Evolutionary conservation across 2,113 vertebrate genomes (phyloP).

Genomic region (Formicarius rufipectus): DNA sequence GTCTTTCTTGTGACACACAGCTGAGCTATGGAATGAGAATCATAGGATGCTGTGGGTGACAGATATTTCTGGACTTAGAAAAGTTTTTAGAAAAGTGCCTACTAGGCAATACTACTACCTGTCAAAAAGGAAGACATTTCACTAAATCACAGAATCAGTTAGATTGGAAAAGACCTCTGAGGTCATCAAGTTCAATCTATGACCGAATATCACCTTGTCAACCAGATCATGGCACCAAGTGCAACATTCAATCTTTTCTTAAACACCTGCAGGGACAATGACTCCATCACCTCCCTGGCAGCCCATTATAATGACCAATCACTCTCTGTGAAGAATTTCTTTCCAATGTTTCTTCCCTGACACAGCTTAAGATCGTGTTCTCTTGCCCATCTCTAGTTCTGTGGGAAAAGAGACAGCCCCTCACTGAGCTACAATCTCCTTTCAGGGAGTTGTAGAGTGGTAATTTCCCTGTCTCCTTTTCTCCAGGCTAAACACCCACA

Average conservation of each 20-base stretch:
- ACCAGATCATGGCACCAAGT: background rate
- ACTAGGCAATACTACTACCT: background rate
- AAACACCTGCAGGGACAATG: background rate
- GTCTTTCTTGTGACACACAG: background rate
- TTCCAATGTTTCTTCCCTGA: background rate
- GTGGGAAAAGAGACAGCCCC: background rate
- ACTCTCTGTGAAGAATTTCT: background rate
- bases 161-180: background rate
- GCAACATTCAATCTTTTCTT: background rate
- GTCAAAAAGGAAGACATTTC: background rate
- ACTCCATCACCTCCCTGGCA: background rate
- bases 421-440: no score
- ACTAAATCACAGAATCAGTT: background rate
- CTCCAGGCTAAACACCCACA: no score
- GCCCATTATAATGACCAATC: background rate
- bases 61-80: background rate
- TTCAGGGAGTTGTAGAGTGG: no score
- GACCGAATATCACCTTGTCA: background rate
- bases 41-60: background rate
- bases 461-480: no score
- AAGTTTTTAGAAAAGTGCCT: background rate
- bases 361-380: background rate
- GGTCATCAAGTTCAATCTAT: background rate
- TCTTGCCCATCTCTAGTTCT: background rate
- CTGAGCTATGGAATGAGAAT: background rate